A percentile compares a stretch with the other conserved stretches of the same genome.
phyloP scores from a whole-genome alignment of 2,888 invertebrate species.

The Quadroppia sp. region DNA sequence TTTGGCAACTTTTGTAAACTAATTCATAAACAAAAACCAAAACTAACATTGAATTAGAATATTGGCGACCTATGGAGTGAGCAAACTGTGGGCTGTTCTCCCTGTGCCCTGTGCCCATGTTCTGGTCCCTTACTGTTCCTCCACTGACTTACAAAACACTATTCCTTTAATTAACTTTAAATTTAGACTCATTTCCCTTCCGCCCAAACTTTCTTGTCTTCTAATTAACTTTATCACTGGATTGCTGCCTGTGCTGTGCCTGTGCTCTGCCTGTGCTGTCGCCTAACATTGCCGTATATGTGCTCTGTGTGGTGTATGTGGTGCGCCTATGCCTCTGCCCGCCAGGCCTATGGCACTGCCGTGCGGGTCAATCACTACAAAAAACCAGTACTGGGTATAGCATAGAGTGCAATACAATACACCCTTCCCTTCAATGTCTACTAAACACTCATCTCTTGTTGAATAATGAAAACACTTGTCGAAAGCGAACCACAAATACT shows the following conservation, averaged over 20 bases:
- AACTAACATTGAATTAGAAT: background rate
- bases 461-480: constrained; percentile 4
- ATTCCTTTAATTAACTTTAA: constrained; percentile 36
- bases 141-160: constrained; percentile 23
- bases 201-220: constrained; percentile 34
- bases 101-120: background rate
- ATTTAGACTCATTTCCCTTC: constrained; percentile 31
- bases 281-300: background rate
- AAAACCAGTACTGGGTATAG: background rate
- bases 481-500: constrained; percentile 4
- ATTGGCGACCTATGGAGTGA: constrained; percentile 28
- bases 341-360: constrained; percentile 1
- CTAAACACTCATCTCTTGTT: background rate
- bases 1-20: background rate
- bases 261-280: background rate
- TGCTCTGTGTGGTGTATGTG: background rate
- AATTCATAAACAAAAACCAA: background rate
- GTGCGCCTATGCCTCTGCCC: background rate
- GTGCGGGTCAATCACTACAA: constrained; percentile 19
- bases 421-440: background rate
- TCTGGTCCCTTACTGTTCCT: background rate
- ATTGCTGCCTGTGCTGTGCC: constrained; percentile 3
- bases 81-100: background rate
- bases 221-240: constrained; percentile 34
- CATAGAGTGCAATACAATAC: background rate